These are phyloP conservation scores for Chitala chitala DNA, from an alignment of 2,113 vertebrate species.

Conservation along the genomic window DNA sequence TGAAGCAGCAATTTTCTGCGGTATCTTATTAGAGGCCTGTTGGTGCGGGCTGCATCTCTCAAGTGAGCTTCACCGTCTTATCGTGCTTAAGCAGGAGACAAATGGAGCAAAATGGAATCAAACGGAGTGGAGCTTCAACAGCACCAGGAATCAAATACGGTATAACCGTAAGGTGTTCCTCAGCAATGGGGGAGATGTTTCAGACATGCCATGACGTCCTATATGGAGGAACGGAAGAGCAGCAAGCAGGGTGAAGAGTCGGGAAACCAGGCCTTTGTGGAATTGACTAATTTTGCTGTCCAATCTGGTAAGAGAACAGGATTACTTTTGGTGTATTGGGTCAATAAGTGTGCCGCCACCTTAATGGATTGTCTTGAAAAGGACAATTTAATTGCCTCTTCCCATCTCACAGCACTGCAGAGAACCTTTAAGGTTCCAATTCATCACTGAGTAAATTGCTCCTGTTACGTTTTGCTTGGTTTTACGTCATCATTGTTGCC, in stretches of 20 bases:
- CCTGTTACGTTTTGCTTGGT: not conserved
- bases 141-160: not conserved
- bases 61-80: not conserved
- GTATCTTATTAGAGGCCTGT: not conserved
- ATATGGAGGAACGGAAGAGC: no score
- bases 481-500: not conserved
- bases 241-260: no score
- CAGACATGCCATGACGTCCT: no score
- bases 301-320: not conserved
- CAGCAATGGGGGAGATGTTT: no score
- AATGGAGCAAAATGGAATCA: not conserved
- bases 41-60: not conserved
- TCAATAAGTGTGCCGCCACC: not conserved
- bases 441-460: not conserved
- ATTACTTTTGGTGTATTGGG: not conserved
- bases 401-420: not conserved
- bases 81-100: not conserved
- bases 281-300: not conserved
- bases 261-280: no score
- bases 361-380: constrained; percentile 16
- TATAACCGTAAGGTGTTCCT: not conserved
- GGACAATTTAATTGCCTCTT: constrained; percentile 1
- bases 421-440: not conserved
- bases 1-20: not conserved
- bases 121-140: not conserved